Base-by-base conservation (phyloP, 2,888 invertebrate species). In the Colostygia pectinataria region DNA sequence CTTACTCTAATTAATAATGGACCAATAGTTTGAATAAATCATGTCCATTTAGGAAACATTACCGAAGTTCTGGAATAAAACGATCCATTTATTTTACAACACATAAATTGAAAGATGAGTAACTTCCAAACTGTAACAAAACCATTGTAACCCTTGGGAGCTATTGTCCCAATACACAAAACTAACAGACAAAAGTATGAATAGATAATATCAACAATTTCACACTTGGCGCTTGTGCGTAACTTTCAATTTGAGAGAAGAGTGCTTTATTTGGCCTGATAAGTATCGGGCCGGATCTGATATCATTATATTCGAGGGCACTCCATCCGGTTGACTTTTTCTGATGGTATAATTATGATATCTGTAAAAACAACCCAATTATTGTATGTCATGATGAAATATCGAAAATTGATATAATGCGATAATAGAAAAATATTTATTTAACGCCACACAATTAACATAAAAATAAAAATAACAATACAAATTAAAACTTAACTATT, bases 141-240 rank as follows among this genome's bases (percentile, higher is more conserved):
- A 9, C 9, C 24, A 38, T 27, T 20, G 23, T 40, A 53, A 49
- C 52, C 52, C 43, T 40, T 59, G 1, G 20, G 1, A 6, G 12
- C 44, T 40, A 55, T 54, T 58, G 59, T 58, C 54, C 46, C 39
- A 39, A 31, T 47, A 63, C 61, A 69, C 63, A 72, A 61, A 64
- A 66, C 53, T 65, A 58, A 57, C 68, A 68, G 65, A 77, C 74
- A 55, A 78, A 70, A 71, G 63, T 61, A 49, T 32, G 47, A 36
- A 55, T 24, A 73, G 85, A 86, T 86, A 85, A 57, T 59, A 86
- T 87, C 86, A 72, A 65, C 72, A 77, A 86, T 86, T 85, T 86
- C 80, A 86, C 87, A 84, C 85, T 82, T 74, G 68, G 71, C 74
- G 71, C 82, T 67, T 75, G 9, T 24, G 66, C 64, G 69, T 63